A percentile compares a stretch with the other conserved stretches of the same genome.
Conservation (phyloP, 2,888 invertebrate genomes). For the Hypercompe scribonia region DNA sequence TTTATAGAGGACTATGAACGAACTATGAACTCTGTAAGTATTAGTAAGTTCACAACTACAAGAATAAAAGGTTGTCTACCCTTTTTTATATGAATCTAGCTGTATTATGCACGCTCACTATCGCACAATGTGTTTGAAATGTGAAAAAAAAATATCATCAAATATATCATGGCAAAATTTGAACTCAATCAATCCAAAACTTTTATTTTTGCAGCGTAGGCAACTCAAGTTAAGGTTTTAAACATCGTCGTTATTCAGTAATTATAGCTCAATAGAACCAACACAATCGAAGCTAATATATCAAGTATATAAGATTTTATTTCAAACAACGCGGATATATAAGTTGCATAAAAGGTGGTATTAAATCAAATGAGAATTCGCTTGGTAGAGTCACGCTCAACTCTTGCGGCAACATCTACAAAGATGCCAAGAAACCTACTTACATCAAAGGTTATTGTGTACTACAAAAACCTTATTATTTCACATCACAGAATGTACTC, state of each 20-base stretch:
- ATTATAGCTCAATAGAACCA: neutral
- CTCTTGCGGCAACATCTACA: constrained; percentile 48
- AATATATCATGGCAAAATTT: no score
- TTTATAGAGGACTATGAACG: neutral
- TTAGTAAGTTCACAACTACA: no score
- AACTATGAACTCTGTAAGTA: no score
- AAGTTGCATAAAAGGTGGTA: constrained; percentile 32
- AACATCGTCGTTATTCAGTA: neutral
- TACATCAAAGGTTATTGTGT: constrained; percentile 55
- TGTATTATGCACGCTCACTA: no score
- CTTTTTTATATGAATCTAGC: no score
- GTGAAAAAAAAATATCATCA: no score
- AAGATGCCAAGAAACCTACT: constrained; percentile 37
- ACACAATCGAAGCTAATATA: neutral
- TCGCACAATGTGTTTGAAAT: no score
- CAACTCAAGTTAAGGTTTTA: no score
- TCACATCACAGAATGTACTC: constrained; percentile 17
- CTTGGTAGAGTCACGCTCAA: constrained; percentile 50
- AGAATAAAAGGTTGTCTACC: no score
- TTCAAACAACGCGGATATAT: constrained; percentile 19
- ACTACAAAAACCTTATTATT: constrained; percentile 38
- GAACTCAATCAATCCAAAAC: no score
- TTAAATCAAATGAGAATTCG: constrained; percentile 43
- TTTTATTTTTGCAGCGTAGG: no score
- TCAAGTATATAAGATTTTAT: constrained; percentile 19